Percentiles rank a stretch among this genome's conserved stretches.
Evolutionary conservation across 1,140 invertebrate genomes (phyloP).

Genomic region (Hypsibius dujardini): DNA sequence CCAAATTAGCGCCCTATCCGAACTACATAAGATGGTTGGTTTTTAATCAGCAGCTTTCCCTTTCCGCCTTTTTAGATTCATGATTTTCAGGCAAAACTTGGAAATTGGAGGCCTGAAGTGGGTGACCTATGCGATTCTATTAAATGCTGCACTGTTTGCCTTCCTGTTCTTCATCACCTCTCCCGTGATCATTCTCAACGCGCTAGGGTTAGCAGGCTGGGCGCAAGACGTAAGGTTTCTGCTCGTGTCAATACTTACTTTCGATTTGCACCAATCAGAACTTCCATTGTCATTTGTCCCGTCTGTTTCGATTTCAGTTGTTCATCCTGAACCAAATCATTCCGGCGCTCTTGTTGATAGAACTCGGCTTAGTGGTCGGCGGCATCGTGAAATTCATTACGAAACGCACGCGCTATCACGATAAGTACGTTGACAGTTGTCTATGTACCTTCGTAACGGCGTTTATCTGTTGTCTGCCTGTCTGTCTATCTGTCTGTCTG

Average conservation of each 20-base stretch:
- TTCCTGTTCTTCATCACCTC: slow-evolving; percentile 7
- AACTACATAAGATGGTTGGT: background rate
- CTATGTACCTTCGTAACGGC: too few relatives aligned
- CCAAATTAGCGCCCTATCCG: background rate
- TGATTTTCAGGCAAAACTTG: background rate
- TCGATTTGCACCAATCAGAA: background rate
- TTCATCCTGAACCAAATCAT: background rate
- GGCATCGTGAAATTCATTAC: background rate
- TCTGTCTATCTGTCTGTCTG: background rate
- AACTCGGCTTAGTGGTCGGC: background rate
- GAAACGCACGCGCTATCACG: background rate
- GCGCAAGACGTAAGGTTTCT: background rate
- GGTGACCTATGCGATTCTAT: background rate
- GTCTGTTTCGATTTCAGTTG: background rate
- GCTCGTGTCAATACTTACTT: background rate
- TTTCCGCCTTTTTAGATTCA: background rate
- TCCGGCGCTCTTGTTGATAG: background rate
- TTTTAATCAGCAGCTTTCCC: background rate
- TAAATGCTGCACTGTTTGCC: background rate
- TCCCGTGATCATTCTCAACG: background rate
- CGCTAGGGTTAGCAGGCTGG: background rate
- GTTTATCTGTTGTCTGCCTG: background rate
- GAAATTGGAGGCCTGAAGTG: background rate
- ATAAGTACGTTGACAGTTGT: background rate
- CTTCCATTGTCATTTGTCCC: background rate